A percentile compares a stretch with the other conserved stretches of the same genome.
Evolutionary conservation across 2,797 vertebrate species (phyloP).

Genomic region (Intellagama lesueurii): DNA sequence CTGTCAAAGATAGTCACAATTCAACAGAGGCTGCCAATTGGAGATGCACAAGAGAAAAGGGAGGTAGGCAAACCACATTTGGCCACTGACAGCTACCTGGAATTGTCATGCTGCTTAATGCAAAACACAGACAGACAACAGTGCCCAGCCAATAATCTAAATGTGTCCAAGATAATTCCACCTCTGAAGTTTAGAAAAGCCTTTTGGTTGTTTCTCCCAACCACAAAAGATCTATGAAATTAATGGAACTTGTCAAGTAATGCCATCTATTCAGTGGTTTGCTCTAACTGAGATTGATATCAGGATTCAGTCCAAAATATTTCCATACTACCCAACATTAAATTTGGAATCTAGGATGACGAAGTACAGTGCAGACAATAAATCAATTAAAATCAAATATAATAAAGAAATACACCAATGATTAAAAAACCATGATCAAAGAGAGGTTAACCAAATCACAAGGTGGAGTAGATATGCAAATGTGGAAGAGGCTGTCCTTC

Average conservation of each 20-base stretch:
- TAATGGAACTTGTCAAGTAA: no score
- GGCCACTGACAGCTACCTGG: neutral
- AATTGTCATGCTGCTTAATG: neutral
- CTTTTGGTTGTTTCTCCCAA: neutral
- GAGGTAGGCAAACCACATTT: neutral
- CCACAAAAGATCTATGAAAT: no score
- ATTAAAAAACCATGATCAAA: neutral
- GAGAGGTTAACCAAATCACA: neutral
- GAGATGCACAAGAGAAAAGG: neutral
- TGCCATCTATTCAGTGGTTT: no score
- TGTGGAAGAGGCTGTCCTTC: neutral
- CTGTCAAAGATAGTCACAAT: slow-evolving; percentile 60
- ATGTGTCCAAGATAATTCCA: neutral
- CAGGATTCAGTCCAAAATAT: neutral
- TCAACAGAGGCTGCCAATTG: neutral
- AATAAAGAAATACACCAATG: neutral
- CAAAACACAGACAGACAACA: neutral
- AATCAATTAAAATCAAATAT: neutral
- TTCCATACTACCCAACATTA: neutral
- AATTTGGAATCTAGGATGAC: neutral
- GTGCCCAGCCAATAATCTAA: neutral
- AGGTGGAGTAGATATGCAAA: neutral
- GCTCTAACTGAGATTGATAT: no score
- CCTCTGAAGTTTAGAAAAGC: neutral
- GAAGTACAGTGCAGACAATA: neutral